Evolutionary conservation across 2,888 invertebrate species (phyloP).

Genomic region (Macropis europaea): DNA sequence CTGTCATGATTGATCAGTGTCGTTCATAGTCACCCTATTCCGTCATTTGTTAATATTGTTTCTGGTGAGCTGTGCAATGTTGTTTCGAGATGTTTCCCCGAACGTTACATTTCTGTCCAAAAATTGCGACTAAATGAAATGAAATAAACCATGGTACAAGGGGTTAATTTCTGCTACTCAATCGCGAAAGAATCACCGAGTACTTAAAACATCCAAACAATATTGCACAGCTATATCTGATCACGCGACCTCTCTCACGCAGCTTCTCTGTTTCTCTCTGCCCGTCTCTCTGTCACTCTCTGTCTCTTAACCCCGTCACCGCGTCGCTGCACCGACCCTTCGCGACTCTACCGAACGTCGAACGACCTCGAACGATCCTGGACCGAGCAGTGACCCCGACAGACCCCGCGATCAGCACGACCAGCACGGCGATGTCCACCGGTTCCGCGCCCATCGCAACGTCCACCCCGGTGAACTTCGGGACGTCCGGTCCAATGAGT

Average conservation of each 20-base stretch:
- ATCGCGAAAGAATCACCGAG: not conserved
- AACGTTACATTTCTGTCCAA: not conserved
- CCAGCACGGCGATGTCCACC: conserved; percentile 80
- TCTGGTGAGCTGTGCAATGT: conserved; percentile 25
- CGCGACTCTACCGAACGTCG: conserved; percentile 7
- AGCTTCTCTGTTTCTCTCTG: conserved; percentile 60
- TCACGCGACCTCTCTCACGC: conserved; percentile 48
- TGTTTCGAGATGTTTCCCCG: conserved; percentile 2
- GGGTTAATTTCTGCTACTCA: no score
- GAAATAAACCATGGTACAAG: no score
- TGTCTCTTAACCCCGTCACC: conserved; percentile 44
- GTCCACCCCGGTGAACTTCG: conserved; percentile 73
- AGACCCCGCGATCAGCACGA: conserved; percentile 66
- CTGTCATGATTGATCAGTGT: conserved; percentile 1
- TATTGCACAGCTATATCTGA: conserved; percentile 30
- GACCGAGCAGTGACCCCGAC: conserved; percentile 66
- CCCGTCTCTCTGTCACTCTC: conserved; percentile 37
- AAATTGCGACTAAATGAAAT: no score
- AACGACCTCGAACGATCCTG: conserved; percentile 16
- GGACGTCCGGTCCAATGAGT: conserved; percentile 63
- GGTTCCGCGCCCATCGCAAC: conserved; percentile 74
- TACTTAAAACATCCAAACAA: not conserved
- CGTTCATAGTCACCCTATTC: conserved; percentile 36
- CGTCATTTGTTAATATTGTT: conserved; percentile 16
- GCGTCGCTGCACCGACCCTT: conserved; percentile 45